Conservation (phyloP, 2,888 invertebrate species). For the Meta bourneti region DNA sequence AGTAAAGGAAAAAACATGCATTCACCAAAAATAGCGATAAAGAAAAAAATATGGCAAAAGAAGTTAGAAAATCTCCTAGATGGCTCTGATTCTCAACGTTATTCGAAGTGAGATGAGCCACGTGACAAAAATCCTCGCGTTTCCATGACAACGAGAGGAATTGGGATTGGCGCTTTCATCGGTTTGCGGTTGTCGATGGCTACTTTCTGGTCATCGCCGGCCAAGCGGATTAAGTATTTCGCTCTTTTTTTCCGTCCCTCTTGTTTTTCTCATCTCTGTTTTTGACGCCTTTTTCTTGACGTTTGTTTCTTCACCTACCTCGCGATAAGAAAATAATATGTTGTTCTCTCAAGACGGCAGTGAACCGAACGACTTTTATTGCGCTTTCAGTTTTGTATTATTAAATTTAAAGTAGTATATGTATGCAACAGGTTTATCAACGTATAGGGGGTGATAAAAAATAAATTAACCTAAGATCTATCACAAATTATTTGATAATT, state of each 20-base stretch:
- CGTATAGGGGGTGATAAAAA: too few species aligned
- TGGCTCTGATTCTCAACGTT: slow-evolving; percentile 70
- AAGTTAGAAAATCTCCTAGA: slow-evolving; percentile 43
- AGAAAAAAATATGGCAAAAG: background rate
- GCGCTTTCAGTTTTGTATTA: too few species aligned
- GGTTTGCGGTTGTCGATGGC: slow-evolving; percentile 71
- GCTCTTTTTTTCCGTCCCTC: slow-evolving; percentile 1
- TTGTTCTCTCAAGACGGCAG: too few species aligned
- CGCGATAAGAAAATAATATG: too few species aligned
- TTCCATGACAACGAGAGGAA: slow-evolving; percentile 56
- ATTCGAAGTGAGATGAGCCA: slow-evolving; percentile 53
- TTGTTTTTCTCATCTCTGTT: background rate
- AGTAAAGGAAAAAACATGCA: background rate
- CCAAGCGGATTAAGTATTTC: slow-evolving; percentile 70
- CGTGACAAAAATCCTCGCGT: slow-evolving; percentile 74
- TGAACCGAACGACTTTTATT: too few species aligned
- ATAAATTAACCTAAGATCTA: too few species aligned
- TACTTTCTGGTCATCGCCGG: slow-evolving; percentile 71
- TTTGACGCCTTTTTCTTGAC: slow-evolving; percentile 8
- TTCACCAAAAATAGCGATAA: slow-evolving; percentile 37
- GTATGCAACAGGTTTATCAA: too few species aligned
- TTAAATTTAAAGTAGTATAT: too few species aligned
- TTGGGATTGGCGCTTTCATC: slow-evolving; percentile 74
- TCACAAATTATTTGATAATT: too few species aligned
- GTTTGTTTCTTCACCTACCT: background rate